phyloP scores from a whole-genome alignment of 2,113 vertebrate genomes.

The Anoplopoma fimbria region DNA sequence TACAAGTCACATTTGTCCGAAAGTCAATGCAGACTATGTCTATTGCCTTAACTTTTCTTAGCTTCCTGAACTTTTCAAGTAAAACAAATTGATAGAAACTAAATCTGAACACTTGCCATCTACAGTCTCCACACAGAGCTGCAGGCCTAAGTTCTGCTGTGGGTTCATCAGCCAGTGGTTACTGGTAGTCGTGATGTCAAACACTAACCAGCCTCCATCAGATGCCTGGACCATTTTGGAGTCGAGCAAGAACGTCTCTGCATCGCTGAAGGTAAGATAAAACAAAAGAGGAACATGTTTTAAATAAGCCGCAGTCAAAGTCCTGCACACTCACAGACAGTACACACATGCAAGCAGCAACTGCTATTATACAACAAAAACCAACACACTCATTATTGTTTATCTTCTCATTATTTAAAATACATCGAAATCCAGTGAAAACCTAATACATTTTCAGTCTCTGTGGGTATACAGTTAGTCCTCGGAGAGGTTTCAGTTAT shows the following conservation, averaged over 20 bases:
- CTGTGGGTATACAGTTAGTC: not conserved
- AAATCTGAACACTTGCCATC: constrained; percentile 88
- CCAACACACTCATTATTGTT: no score
- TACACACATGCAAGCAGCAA: not conserved
- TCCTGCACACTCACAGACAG: not conserved
- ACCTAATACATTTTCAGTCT: not conserved
- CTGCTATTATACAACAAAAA: not conserved
- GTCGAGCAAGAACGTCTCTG: constrained; percentile 94
- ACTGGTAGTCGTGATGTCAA: constrained; percentile 97
- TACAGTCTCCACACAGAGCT: constrained; percentile 92
- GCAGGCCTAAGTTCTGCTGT: constrained; percentile 96
- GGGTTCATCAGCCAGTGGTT: constrained; percentile 99
- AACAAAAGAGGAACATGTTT: not conserved
- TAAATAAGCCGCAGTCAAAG: not conserved
- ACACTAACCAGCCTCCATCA: constrained; percentile 98
- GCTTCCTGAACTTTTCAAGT: constrained; percentile 20
- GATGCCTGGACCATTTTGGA: constrained; percentile 90
- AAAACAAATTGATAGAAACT: constrained; percentile 22
- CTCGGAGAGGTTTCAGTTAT: not conserved
- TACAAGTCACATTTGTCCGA: not conserved
- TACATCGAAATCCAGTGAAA: not conserved
- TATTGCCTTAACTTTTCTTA: not conserved
- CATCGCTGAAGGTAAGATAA: constrained; percentile 86
- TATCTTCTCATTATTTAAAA: constrained; percentile 4
- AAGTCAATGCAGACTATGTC: constrained; percentile 10